Conservation (phyloP, 2,797 vertebrate genomes). For the Microctenopoma steveboyesi region DNA sequence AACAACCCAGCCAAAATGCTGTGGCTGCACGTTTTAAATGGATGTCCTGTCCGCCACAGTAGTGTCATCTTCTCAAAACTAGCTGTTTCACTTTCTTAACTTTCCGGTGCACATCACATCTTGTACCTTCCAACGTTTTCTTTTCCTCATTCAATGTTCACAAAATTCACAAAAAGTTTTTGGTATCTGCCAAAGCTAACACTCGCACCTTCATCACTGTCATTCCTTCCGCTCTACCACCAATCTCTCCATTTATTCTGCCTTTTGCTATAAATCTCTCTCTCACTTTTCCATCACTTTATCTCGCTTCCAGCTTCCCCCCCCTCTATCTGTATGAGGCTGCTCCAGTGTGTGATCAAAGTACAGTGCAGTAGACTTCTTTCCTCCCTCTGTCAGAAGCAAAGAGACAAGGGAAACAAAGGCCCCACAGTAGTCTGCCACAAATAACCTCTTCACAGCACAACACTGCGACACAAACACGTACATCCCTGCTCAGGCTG, state of each 20-base stretch:
- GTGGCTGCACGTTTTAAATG: background rate
- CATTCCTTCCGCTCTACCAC: slow-evolving; percentile 36
- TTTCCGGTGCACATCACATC: background rate
- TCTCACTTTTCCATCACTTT: slow-evolving; percentile 62
- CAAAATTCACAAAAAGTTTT: slow-evolving; percentile 20
- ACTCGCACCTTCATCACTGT: slow-evolving; percentile 15
- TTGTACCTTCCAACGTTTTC: slow-evolving; percentile 3
- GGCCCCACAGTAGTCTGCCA: slow-evolving; percentile 76
- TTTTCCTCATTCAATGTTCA: slow-evolving; percentile 18
- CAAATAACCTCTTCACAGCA: slow-evolving; percentile 76
- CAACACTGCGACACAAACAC: slow-evolving; percentile 53
- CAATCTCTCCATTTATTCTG: slow-evolving; percentile 41
- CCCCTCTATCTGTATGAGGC: slow-evolving; percentile 70
- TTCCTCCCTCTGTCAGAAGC: slow-evolving; percentile 75
- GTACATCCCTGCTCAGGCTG: slow-evolving; percentile 44
- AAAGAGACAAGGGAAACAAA: slow-evolving; percentile 75
- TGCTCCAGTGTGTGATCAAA: slow-evolving; percentile 79
- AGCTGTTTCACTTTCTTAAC: slow-evolving; percentile 21
- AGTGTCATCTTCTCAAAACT: slow-evolving; percentile 13
- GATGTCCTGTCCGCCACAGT: background rate
- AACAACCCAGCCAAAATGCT: background rate
- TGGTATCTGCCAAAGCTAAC: slow-evolving; percentile 29
- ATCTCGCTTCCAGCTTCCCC: slow-evolving; percentile 49
- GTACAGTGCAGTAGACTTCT: slow-evolving; percentile 66
- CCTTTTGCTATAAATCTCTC: slow-evolving; percentile 56